A percentile compares a stretch with the other conserved stretches of the same genome.
These are phyloP conservation scores for Anas platyrhynchos DNA, from an alignment of 2,113 vertebrate genomes.

Conservation along the genomic window DNA sequence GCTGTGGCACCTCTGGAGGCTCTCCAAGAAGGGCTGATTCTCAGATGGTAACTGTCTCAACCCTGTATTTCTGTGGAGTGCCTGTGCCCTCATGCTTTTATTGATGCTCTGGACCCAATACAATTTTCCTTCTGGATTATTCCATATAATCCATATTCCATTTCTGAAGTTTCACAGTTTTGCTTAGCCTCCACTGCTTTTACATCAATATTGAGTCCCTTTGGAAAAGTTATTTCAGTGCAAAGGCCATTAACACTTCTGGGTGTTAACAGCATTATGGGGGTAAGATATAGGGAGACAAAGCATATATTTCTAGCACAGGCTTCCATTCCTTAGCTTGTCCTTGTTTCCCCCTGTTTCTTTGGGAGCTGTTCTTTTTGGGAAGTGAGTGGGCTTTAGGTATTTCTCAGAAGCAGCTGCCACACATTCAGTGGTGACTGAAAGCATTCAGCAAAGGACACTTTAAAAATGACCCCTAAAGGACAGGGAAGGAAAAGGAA, in stretches of 20 bases:
- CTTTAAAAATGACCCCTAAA: background rate
- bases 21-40: background rate
- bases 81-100: background rate
- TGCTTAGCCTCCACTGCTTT: background rate
- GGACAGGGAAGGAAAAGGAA: background rate
- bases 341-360: fast-evolving
- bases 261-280: background rate
- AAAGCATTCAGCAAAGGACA: background rate
- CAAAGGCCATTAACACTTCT: background rate
- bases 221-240: background rate
- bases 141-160: background rate
- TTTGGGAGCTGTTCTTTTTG: background rate
- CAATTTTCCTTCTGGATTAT: background rate
- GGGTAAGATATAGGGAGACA: too few species aligned
- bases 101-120: background rate
- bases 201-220: background rate
- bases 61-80: background rate
- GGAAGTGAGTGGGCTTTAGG: background rate
- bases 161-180: background rate
- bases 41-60: background rate
- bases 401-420: background rate
- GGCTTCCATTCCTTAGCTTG: background rate
- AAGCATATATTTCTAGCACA: background rate
- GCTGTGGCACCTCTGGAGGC: background rate
- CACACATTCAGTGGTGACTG: background rate